A percentile compares a stretch with the other conserved stretches of the same genome.
Evolutionary conservation across 2,888 invertebrate genomes (phyloP).

Genomic region (Mystacides longicornis): DNA sequence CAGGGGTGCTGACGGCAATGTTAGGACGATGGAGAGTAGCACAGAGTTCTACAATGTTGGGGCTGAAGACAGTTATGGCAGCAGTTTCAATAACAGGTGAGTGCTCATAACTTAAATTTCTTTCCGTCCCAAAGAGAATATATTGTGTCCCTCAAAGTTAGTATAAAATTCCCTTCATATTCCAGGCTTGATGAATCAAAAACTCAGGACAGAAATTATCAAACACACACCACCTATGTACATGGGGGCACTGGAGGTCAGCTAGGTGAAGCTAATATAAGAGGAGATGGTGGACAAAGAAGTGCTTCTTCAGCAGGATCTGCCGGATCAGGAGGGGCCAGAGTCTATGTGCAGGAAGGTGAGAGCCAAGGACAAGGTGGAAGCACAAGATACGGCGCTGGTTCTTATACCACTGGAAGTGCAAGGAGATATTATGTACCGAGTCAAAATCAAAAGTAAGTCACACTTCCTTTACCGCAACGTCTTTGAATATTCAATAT

Average conservation of each 20-base stretch:
- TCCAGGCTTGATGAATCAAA: conserved; percentile 10
- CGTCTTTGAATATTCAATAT: too few species aligned
- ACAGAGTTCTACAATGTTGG: conserved; percentile 45
- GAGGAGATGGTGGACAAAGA: neutral
- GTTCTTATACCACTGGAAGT: conserved; percentile 24
- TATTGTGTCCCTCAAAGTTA: too few species aligned
- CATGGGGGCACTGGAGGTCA: neutral
- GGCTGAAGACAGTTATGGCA: conserved; percentile 43
- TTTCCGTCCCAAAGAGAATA: too few species aligned
- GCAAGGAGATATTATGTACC: conserved; percentile 12
- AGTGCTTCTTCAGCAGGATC: neutral
- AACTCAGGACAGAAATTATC: neutral
- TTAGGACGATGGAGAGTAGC: conserved; percentile 43
- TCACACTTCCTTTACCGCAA: too few species aligned
- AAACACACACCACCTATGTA: neutral
- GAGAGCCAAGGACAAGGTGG: conserved; percentile 17
- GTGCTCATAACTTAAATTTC: too few species aligned
- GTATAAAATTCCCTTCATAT: too few species aligned
- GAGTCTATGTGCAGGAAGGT: neutral
- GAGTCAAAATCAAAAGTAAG: conserved; percentile 10
- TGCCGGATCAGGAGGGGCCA: neutral
- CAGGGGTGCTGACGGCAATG: conserved; percentile 41
- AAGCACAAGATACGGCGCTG: conserved; percentile 20
- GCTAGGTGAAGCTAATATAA: neutral
- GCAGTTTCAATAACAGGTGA: conserved; percentile 41